A percentile compares a stretch with the other conserved stretches of the same genome.
Conservation (phyloP, 2,113 vertebrate genomes). For the Cephalopterus ornatus region DNA sequence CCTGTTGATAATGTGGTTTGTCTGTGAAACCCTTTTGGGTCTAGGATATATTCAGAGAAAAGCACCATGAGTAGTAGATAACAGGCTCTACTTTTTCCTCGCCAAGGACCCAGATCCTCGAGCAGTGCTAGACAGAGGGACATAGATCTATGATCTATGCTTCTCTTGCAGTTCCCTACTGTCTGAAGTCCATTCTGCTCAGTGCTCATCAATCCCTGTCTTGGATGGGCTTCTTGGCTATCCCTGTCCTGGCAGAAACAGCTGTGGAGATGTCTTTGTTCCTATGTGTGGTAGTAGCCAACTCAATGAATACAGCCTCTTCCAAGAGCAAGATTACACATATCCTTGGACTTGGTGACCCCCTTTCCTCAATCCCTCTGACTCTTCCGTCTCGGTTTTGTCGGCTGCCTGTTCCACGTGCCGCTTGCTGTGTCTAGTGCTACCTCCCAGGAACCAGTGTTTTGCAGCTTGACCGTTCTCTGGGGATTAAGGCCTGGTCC, state of each 20-base stretch:
- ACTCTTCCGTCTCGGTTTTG: background rate
- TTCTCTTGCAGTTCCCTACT: background rate
- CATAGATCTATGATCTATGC: too few species aligned
- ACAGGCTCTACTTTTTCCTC: background rate
- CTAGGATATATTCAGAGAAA: background rate
- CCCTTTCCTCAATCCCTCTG: background rate
- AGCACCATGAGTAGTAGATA: background rate
- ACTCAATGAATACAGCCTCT: background rate
- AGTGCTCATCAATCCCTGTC: fast-evolving
- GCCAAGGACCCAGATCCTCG: fast-evolving
- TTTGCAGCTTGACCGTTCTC: background rate
- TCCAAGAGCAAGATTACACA: background rate
- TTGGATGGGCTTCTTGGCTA: background rate
- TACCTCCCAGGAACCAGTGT: background rate
- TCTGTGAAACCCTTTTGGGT: background rate
- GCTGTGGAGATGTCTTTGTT: background rate
- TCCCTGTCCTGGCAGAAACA: background rate
- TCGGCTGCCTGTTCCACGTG: fast-evolving
- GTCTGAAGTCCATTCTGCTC: background rate
- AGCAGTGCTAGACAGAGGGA: too few species aligned
- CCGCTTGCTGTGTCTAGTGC: fast-evolving
- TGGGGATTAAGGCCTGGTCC: background rate
- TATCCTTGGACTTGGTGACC: fast-evolving
- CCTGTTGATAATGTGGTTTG: background rate
- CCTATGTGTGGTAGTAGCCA: background rate